Evolutionary conservation across 2,888 invertebrate genomes (phyloP).

Genomic region (Agrilus cyanescens): DNA sequence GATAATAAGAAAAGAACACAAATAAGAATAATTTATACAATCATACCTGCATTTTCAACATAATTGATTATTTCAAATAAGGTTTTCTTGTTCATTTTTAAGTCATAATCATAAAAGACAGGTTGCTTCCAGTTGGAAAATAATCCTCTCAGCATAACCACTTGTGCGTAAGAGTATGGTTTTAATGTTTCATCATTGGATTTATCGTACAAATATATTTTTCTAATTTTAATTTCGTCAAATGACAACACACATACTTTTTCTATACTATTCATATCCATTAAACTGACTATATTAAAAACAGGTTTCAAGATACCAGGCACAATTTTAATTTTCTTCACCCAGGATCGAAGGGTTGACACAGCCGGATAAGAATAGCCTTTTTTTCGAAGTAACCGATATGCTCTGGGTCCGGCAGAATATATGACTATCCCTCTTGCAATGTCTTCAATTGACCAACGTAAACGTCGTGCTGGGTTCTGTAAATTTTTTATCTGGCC

Average conservation of each 20-base stretch:
- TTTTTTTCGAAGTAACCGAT: constrained; percentile 12
- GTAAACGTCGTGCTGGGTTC: neutral
- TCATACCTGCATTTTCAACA: too few species aligned
- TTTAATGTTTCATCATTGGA: constrained; percentile 13
- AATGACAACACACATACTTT: constrained; percentile 14
- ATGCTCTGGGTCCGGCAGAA: too few species aligned
- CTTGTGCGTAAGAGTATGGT: too few species aligned
- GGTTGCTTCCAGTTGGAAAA: too few species aligned
- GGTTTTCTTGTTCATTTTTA: too few species aligned
- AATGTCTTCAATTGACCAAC: constrained; percentile 11
- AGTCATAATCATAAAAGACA: too few species aligned
- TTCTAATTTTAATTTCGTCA: constrained; percentile 15
- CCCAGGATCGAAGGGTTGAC: constrained; percentile 12
- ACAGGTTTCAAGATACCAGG: constrained; percentile 10
- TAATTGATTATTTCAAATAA: too few species aligned
- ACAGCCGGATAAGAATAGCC: constrained; percentile 14
- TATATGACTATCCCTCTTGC: constrained; percentile 13
- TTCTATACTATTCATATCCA: constrained; percentile 7
- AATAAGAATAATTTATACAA: too few species aligned
- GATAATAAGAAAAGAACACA: too few species aligned
- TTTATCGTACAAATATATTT: constrained; percentile 13
- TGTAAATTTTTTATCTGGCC: constrained; percentile 7
- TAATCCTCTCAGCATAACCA: too few species aligned
- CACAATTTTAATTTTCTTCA: constrained; percentile 11
- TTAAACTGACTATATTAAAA: constrained; percentile 8